Conservation (phyloP, 2,888 invertebrate species). For the Chloroclysta siterata region DNA sequence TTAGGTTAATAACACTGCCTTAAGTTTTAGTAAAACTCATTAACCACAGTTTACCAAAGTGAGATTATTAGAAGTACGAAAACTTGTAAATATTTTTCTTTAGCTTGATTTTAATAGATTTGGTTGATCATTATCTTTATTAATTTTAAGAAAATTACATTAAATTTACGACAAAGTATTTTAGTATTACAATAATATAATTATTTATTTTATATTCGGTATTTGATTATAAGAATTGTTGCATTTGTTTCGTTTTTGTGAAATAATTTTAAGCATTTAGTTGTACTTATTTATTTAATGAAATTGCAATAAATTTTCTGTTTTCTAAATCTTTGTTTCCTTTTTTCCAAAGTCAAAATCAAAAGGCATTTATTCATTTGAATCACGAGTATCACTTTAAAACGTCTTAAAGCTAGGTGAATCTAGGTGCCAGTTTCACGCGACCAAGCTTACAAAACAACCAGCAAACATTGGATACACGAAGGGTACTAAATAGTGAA, state of each 20-base stretch:
- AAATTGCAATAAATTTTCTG: slow-evolving; percentile 74
- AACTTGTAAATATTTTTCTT: slow-evolving; percentile 60
- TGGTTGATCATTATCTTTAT: slow-evolving; percentile 35
- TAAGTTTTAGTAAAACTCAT: slow-evolving; percentile 57
- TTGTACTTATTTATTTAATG: slow-evolving; percentile 82
- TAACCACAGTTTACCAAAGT: slow-evolving; percentile 86
- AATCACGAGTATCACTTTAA: too few relatives aligned
- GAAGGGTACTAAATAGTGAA: too few relatives aligned
- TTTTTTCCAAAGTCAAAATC: neutral
- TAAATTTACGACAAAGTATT: slow-evolving; percentile 74
- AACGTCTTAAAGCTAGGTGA: too few relatives aligned
- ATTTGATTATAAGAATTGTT: slow-evolving; percentile 70
- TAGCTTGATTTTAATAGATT: slow-evolving; percentile 39
- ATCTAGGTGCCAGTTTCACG: too few relatives aligned
- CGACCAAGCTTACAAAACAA: too few relatives aligned
- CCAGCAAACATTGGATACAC: too few relatives aligned
- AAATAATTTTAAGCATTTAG: slow-evolving; percentile 72
- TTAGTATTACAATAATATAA: slow-evolving; percentile 58
- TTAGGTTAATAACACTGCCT: slow-evolving; percentile 22
- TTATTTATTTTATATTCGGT: slow-evolving; percentile 74
- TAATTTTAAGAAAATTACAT: slow-evolving; percentile 48
- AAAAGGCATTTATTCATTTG: too few relatives aligned
- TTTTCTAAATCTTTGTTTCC: slow-evolving; percentile 59
- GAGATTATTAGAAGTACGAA: slow-evolving; percentile 81
- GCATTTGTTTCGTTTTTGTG: slow-evolving; percentile 81